Conservation (phyloP, 2,888 invertebrate species). For the Neoascia interrupta region DNA sequence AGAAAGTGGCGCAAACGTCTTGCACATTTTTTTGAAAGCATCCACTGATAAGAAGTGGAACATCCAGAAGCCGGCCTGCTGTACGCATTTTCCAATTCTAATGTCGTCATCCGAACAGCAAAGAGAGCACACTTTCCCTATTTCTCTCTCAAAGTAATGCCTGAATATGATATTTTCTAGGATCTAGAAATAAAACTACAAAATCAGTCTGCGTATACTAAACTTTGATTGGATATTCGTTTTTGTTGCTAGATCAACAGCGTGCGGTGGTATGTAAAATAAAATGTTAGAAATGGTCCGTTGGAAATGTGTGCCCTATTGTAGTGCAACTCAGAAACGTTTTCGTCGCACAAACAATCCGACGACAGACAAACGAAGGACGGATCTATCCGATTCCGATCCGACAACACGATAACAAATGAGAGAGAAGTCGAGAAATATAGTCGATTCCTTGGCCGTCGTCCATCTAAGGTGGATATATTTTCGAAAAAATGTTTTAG, state of each 20-base stretch:
- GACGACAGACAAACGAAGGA: conserved; percentile 53
- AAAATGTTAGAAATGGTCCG: conserved; percentile 52
- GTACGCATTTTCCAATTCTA: conserved; percentile 13
- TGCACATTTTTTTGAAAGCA: conserved; percentile 6
- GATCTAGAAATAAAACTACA: conserved; percentile 62
- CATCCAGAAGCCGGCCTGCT: conserved; percentile 39
- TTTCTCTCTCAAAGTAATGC: conserved; percentile 30
- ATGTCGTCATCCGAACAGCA: conserved; percentile 41
- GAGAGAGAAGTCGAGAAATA: conserved; percentile 43
- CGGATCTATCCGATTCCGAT: conserved; percentile 35
- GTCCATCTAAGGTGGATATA: conserved; percentile 80
- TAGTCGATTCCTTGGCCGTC: conserved; percentile 66
- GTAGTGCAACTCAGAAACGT: conserved; percentile 38
- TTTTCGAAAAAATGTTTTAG: conserved; percentile 75
- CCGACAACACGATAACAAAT: conserved; percentile 6
- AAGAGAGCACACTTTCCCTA: neutral
- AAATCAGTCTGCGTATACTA: conserved; percentile 44
- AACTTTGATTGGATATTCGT: conserved; percentile 47
- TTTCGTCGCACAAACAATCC: conserved; percentile 39
- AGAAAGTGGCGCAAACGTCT: conserved; percentile 42
- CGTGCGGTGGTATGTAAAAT: conserved; percentile 51
- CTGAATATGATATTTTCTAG: conserved; percentile 62
- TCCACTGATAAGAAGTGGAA: conserved; percentile 45
- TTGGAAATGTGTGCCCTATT: conserved; percentile 54
- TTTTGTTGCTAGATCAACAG: conserved; percentile 39